phyloP scores from a whole-genome alignment of 2,888 invertebrate genomes.

The Megalurothrips usitatus region DNA sequence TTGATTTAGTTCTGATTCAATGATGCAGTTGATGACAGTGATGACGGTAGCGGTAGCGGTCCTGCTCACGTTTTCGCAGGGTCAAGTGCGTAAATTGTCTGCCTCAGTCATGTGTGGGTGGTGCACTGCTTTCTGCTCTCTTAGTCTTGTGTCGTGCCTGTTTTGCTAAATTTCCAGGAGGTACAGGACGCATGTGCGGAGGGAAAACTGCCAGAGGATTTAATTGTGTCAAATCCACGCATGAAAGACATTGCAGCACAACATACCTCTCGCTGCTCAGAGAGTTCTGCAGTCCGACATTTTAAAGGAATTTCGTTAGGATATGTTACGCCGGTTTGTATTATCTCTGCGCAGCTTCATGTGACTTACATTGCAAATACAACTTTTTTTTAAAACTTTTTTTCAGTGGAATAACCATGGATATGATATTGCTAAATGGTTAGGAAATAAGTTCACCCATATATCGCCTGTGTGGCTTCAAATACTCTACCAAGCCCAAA shows the following conservation, averaged over 20 bases:
- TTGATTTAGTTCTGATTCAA: too few species aligned
- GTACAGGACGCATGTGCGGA: neutral
- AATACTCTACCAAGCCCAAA: conserved; percentile 59
- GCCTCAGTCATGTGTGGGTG: too few species aligned
- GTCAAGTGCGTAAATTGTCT: too few species aligned
- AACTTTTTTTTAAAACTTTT: neutral
- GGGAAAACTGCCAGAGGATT: neutral
- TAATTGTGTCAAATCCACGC: neutral
- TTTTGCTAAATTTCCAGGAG: neutral
- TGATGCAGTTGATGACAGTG: too few species aligned
- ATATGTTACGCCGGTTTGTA: neutral
- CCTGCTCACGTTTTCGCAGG: too few species aligned
- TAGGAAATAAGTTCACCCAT: conserved; percentile 82
- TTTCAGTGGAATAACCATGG: conserved; percentile 82
- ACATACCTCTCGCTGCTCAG: neutral
- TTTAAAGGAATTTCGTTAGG: neutral
- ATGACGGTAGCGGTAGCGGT: too few species aligned
- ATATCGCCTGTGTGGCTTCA: conserved; percentile 96
- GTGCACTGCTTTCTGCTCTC: too few species aligned
- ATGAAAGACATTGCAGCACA: neutral
- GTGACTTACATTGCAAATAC: neutral
- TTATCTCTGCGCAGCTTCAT: neutral
- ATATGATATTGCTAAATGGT: conserved; percentile 85
- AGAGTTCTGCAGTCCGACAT: neutral
- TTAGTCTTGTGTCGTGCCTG: neutral